Base-by-base conservation (phyloP, 2,888 invertebrate genomes). In the Clepsis dumicolana region DNA sequence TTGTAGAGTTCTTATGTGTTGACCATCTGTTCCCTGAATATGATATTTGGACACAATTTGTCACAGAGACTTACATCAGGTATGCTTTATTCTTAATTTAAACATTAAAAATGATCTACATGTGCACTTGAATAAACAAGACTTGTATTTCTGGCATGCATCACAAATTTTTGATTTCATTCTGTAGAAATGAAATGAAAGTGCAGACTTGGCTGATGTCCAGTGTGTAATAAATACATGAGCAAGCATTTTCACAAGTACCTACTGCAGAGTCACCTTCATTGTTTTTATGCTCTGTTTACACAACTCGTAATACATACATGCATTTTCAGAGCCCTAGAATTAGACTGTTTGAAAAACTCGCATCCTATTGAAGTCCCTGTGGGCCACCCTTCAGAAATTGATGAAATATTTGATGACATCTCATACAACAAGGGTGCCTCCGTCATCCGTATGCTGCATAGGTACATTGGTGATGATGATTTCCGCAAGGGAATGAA, bases 401-500 rank as follows among this genome's bases (percentile, higher is more conserved):
- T 99, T 69, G 98, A 98, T 89, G 99, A 99, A 89, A 99, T 99
- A 76, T 99, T 99, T 93, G 99, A 99, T 93, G 97, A 97, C 78
- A 99, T 99, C 79, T 98, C 99, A 38, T 99, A 99, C 90, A 97
- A 97, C 82, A 99, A 99, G 87, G 99, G 98, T 4, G 98, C 98
- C 1, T 98, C 98, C 61, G 97, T 98, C 7, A 98, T 99, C 72
- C 94, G 99, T 73, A 99, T 99, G 99, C 91, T 99, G 72, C 98
- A 98, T 84, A 95, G 96, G 80, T 99, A 97, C 81, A 97, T 99
- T 80, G 99, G 99, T 14, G 98, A 98, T 88, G 95, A 96, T 81
- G 97, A 98, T 88, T 99, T 98, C 86, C 95, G 97, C 44, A 97
- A 97, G 86, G 99, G 99, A 60, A 98, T 99, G 97, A 96, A 98